Evolutionary conservation across 92 coral and sea anemone genomes (phyloP).

Genomic region (Porites cylindrica): DNA sequence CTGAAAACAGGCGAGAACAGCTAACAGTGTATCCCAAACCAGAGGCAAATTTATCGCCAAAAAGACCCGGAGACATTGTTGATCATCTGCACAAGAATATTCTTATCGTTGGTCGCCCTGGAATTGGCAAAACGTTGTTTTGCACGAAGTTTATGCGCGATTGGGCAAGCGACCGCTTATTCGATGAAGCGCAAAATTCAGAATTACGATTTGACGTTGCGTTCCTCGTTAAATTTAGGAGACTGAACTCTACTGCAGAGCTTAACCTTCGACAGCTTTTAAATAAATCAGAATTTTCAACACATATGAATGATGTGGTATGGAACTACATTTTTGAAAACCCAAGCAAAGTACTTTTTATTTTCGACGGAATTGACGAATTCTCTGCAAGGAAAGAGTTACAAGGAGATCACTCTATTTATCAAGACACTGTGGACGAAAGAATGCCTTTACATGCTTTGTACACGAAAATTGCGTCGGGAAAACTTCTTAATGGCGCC

Average conservation of each 20-base stretch:
- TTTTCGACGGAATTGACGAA: conserved; percentile 70
- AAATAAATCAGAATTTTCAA: not conserved
- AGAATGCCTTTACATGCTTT: conserved; percentile 3
- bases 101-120: conserved; percentile 25
- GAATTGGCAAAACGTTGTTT: conserved; percentile 55
- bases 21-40: too few relatives aligned
- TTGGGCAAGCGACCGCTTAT: conserved; percentile 34
- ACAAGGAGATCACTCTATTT: not conserved
- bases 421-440: not conserved
- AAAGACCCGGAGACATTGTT: not conserved
- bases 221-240: conserved; percentile 27
- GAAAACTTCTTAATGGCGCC: conserved; percentile 4
- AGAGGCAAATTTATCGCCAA: too few relatives aligned
- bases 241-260: not conserved
- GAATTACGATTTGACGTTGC: not conserved
- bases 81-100: not conserved
- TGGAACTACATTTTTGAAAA: conserved; percentile 9
- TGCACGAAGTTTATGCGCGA: conserved; percentile 39
- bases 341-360: conserved; percentile 32
- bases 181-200: not conserved
- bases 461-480: not conserved
- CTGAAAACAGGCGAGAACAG: too few relatives aligned
- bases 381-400: not conserved
- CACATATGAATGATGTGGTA: not conserved
- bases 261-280: conserved; percentile 46